phyloP scores from a whole-genome alignment of 2,888 invertebrate species.

The Xanthorhoe designata region DNA sequence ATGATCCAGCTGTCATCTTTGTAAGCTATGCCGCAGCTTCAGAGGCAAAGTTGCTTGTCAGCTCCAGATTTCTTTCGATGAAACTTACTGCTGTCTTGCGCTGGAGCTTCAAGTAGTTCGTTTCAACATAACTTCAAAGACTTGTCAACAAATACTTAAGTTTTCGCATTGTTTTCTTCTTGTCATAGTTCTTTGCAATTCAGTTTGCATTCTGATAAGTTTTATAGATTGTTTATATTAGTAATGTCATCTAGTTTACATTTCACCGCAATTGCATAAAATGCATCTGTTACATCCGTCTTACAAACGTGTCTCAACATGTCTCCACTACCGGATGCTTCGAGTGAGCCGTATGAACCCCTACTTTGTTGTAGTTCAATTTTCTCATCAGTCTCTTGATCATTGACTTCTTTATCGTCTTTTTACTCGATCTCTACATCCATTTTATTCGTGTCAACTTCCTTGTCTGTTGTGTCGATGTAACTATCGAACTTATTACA shows the following conservation, averaged over 20 bases:
- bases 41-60: conserved; percentile 41
- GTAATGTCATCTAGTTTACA: conserved; percentile 4
- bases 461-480: not conserved
- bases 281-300: conserved; percentile 30
- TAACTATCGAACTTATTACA: not conserved
- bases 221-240: not conserved
- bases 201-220: not conserved
- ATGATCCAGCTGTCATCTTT: not conserved
- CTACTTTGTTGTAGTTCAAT: conserved; percentile 46
- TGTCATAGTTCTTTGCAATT: not conserved
- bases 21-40: conserved; percentile 1
- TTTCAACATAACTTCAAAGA: conserved; percentile 15
- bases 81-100: conserved; percentile 19
- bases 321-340: conserved; percentile 43
- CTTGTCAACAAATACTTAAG: conserved; percentile 7
- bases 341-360: conserved; percentile 33
- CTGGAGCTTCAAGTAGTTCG: conserved; percentile 18
- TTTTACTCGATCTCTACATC: conserved; percentile 1
- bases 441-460: not conserved
- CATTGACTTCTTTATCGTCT: conserved; percentile 22
- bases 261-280: conserved; percentile 30
- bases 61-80: conserved; percentile 42
- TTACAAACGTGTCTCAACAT: conserved; percentile 48
- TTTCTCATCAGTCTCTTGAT: conserved; percentile 42
- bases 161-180: not conserved